Conservation (phyloP, 92 coral and sea anemone genomes). For the Galaxea fascicularis region DNA sequence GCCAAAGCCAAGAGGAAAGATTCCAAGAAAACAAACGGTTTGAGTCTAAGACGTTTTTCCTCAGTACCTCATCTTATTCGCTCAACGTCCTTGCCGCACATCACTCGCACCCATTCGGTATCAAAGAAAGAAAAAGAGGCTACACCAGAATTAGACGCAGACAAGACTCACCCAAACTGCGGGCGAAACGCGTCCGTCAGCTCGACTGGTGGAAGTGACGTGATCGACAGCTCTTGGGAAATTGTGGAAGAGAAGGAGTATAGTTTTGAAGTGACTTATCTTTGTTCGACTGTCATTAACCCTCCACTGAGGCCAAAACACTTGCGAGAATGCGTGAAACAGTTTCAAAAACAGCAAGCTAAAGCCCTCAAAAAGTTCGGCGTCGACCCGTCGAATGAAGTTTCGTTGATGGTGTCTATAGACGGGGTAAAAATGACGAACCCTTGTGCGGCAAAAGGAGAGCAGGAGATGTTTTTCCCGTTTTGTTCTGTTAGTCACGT, state of each 20-base stretch:
- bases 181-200: conserved; percentile 18
- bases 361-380: conserved; percentile 80
- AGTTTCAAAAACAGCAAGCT: conserved; percentile 77
- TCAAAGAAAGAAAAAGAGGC: conserved; percentile 25
- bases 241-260: conserved; percentile 75
- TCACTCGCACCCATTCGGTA: background rate
- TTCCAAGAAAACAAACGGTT: background rate
- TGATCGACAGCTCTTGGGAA: conserved; percentile 59
- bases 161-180: background rate
- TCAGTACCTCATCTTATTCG: conserved; percentile 36
- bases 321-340: conserved; percentile 92
- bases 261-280: conserved; percentile 74
- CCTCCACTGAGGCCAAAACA: conserved; percentile 95
- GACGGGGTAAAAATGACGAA: conserved; percentile 91
- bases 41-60: conserved; percentile 25
- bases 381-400: conserved; percentile 66
- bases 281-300: conserved; percentile 92
- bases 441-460: conserved; percentile 60
- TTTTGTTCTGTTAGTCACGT: conserved; percentile 71
- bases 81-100: conserved; percentile 18
- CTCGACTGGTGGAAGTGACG: conserved; percentile 39
- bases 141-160: background rate
- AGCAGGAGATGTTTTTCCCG: conserved; percentile 80
- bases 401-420: conserved; percentile 63
- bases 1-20: conserved; percentile 41